A percentile compares a stretch with the other conserved stretches of the same genome.
These are phyloP conservation scores for Drosophila histrio DNA, from an alignment of 2,888 invertebrate species.

Conservation along the genomic window DNA sequence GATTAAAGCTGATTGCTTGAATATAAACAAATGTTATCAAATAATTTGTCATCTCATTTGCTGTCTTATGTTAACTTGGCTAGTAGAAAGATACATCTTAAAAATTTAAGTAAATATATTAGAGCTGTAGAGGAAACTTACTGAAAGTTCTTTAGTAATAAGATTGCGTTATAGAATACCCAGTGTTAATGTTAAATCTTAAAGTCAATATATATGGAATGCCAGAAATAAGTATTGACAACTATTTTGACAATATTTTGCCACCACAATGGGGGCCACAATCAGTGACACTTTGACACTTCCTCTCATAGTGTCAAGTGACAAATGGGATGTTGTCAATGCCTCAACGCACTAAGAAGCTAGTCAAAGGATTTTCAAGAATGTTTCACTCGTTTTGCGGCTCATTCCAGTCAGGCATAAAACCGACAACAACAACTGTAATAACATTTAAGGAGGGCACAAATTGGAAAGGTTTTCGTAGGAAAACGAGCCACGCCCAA, in stretches of 20 bases:
- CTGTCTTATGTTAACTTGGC: no score
- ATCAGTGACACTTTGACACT: constrained; percentile 18
- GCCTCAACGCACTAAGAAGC: background rate
- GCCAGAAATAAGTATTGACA: background rate
- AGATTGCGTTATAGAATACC: no score
- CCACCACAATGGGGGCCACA: background rate
- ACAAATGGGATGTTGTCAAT: constrained; percentile 1
- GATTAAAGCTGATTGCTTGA: no score
- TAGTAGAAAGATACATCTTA: no score
- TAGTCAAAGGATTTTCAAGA: constrained; percentile 20
- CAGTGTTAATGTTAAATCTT: no score
- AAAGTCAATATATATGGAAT: background rate
- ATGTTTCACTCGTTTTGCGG: background rate
- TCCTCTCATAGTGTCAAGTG: constrained; percentile 4
- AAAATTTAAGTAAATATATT: no score
- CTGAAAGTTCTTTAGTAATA: no score
- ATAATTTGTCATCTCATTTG: no score
- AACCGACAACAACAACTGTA: background rate
- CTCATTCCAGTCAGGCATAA: constrained; percentile 7
- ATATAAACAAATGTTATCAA: no score
- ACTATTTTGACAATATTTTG: background rate
- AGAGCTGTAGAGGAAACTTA: no score
- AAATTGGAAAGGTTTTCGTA: background rate
- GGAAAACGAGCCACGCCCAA: background rate
- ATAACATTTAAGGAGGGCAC: background rate